Conservation (phyloP, 2,113 vertebrate genomes). For the Pelvicachromis taeniatus region DNA sequence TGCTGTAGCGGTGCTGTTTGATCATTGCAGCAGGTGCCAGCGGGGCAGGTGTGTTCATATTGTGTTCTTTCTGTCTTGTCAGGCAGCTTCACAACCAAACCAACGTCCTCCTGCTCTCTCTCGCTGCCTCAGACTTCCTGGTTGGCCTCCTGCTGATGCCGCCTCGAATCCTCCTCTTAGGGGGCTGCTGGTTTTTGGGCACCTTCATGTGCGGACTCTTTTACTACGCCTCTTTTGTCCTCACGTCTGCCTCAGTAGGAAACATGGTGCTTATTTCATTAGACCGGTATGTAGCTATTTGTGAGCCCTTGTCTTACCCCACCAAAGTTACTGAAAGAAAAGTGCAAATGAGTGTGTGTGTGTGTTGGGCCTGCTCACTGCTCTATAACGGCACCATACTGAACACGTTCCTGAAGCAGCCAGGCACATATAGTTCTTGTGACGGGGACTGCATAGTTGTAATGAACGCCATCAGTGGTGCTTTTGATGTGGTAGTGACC, state of each 20-base stretch:
- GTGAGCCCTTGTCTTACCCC: slow-evolving; percentile 33
- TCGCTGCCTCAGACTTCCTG: slow-evolving; percentile 44
- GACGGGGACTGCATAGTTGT: slow-evolving; percentile 21
- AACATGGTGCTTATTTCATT: slow-evolving; percentile 50
- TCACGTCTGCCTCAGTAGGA: slow-evolving; percentile 22
- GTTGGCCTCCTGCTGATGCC: slow-evolving; percentile 51
- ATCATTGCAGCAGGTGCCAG: background rate
- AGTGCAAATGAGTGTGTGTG: background rate
- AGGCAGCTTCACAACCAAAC: slow-evolving; percentile 72
- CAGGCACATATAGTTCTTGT: slow-evolving; percentile 8
- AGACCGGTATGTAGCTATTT: slow-evolving; percentile 54
- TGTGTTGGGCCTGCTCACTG: slow-evolving; percentile 22
- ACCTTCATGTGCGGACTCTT: background rate
- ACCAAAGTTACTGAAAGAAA: slow-evolving; percentile 5
- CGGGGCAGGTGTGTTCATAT: background rate
- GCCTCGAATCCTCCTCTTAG: background rate
- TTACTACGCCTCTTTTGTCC: background rate
- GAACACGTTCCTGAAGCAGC: background rate
- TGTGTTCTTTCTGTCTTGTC: background rate
- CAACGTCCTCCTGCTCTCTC: slow-evolving; percentile 66
- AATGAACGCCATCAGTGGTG: background rate
- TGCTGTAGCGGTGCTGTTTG: background rate
- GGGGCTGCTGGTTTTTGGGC: slow-evolving; percentile 41
- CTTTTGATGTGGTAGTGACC: slow-evolving; percentile 9
- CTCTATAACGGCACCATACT: background rate